These are phyloP conservation scores for Ectobius pallidus DNA, from an alignment of 2,888 invertebrate species.

Conservation along the genomic window DNA sequence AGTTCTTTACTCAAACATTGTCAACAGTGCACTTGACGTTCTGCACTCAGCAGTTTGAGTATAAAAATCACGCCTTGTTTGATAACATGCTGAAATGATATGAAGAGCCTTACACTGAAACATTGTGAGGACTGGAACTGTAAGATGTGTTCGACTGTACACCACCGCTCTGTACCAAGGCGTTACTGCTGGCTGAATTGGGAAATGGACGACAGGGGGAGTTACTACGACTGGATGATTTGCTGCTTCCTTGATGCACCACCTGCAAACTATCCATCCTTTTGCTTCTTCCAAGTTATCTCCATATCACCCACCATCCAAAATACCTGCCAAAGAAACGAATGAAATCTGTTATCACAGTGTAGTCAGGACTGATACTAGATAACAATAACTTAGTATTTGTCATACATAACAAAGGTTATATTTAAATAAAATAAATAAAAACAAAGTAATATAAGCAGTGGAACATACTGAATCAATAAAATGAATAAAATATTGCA, in stretches of 20 bases:
- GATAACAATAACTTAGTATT: no score
- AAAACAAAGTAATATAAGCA: no score
- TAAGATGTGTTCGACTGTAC: neutral
- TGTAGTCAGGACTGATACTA: no score
- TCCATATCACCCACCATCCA: constrained; percentile 2
- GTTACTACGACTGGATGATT: constrained; percentile 67
- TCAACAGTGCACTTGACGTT: no score
- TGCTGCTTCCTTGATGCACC: constrained; percentile 58
- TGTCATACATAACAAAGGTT: no score
- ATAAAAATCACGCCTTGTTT: no score
- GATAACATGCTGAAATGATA: neutral
- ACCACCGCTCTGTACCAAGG: neutral
- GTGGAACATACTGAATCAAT: no score
- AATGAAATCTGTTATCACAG: neutral
- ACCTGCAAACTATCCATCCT: constrained; percentile 54
- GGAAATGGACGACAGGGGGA: constrained; percentile 61
- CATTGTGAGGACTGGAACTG: constrained; percentile 1
- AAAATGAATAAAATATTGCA: no score
- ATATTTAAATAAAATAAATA: no score
- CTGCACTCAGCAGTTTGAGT: no score
- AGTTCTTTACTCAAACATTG: no score
- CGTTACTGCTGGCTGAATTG: constrained; percentile 23
- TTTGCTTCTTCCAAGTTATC: constrained; percentile 7
- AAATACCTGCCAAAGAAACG: neutral
- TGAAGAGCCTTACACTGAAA: neutral